phyloP scores from a whole-genome alignment of 2,888 invertebrate genomes.

The Blera fallax region DNA sequence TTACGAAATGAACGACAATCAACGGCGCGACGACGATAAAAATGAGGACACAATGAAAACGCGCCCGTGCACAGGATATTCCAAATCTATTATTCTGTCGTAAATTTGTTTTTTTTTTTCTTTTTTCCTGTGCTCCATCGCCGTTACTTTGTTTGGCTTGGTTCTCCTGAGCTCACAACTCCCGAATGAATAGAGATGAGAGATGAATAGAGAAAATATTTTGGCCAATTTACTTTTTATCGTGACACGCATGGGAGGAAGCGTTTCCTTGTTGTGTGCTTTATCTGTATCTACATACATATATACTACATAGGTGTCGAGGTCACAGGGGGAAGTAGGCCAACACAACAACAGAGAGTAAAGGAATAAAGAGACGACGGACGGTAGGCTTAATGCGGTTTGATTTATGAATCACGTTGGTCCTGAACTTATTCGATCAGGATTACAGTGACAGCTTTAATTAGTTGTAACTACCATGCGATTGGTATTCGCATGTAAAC shows the following conservation, averaged over 20 bases:
- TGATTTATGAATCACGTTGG: slow-evolving; percentile 44
- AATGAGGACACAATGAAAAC: slow-evolving; percentile 11
- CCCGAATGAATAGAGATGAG: slow-evolving; percentile 14
- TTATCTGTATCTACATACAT: background rate
- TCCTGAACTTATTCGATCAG: slow-evolving; percentile 31
- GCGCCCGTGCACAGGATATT: slow-evolving; percentile 4
- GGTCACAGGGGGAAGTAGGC: background rate
- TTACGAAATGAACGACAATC: background rate
- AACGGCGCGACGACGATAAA: slow-evolving; percentile 18
- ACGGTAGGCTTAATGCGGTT: slow-evolving; percentile 20
- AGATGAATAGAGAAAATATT: slow-evolving; percentile 37
- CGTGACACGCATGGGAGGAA: background rate
- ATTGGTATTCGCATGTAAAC: background rate
- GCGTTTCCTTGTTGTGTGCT: background rate
- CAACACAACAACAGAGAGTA: background rate
- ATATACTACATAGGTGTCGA: background rate
- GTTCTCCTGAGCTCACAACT: slow-evolving; percentile 3
- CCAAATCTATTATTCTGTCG: slow-evolving; percentile 29
- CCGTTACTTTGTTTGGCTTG: slow-evolving; percentile 20
- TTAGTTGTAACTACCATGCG: slow-evolving; percentile 28
- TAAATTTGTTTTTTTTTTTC: background rate
- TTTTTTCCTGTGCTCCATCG: background rate
- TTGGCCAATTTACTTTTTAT: slow-evolving; percentile 25
- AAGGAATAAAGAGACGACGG: background rate
- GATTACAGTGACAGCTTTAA: slow-evolving; percentile 45